Evolutionary conservation across 2,888 invertebrate species (phyloP).

Genomic region (Ichneumoninae sp.): DNA sequence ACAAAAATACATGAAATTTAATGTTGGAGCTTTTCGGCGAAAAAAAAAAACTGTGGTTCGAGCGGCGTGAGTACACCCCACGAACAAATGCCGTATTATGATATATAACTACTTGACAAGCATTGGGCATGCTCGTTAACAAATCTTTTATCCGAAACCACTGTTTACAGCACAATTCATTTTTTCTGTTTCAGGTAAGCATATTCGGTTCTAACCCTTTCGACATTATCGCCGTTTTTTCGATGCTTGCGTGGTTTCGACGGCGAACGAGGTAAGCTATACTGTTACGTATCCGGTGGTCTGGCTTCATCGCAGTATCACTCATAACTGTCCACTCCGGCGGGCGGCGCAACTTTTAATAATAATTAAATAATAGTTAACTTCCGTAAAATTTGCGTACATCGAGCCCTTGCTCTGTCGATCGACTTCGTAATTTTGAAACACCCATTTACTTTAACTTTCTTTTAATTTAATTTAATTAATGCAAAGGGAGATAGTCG

Average conservation of each 20-base stretch:
- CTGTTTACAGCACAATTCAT: background rate
- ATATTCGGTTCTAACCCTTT: slow-evolving; percentile 26
- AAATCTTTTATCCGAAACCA: background rate
- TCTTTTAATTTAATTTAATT: too few relatives aligned
- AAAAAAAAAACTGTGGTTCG: background rate
- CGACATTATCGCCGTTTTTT: slow-evolving; percentile 26
- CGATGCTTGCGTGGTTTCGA: background rate
- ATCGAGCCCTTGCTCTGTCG: background rate
- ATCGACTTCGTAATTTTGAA: background rate
- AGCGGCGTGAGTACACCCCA: background rate
- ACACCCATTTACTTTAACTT: background rate
- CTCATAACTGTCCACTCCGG: slow-evolving; percentile 1
- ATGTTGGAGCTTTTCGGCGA: background rate
- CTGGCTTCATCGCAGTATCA: slow-evolving; percentile 16
- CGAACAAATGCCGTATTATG: background rate
- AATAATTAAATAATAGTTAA: background rate
- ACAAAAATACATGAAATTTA: background rate
- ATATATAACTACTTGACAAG: background rate
- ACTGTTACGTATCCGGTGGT: slow-evolving; percentile 2
- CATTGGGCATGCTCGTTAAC: background rate
- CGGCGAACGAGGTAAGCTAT: slow-evolving; percentile 39
- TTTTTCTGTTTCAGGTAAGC: slow-evolving; percentile 75
- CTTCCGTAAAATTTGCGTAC: background rate
- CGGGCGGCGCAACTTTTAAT: background rate
- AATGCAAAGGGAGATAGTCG: too few relatives aligned